Conservation (phyloP, 2,888 invertebrate species). For the Ptilodon capucinus region DNA sequence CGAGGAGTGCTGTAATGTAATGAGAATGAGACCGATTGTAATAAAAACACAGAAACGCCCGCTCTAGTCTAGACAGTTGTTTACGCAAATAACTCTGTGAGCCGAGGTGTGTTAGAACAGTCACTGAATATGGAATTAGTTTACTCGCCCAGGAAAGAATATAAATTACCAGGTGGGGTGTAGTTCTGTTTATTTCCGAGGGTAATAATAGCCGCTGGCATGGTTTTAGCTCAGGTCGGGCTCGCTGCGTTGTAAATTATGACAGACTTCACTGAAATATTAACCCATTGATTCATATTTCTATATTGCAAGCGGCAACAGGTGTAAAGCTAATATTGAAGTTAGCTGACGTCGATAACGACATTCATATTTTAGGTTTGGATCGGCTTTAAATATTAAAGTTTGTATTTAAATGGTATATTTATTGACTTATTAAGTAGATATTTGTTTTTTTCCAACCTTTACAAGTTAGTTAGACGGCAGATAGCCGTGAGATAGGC, state of each 20-base stretch:
- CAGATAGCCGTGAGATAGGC: no score
- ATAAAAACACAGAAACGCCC: conserved; percentile 23
- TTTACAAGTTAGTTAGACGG: no score
- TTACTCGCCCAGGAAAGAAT: conserved; percentile 35
- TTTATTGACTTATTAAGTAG: no score
- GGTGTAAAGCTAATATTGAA: conserved; percentile 27
- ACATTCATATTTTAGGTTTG: no score
- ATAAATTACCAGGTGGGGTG: conserved; percentile 38
- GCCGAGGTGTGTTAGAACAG: conserved; percentile 13
- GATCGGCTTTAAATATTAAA: no score
- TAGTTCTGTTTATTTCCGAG: conserved; percentile 51
- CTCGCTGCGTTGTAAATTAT: conserved; percentile 48
- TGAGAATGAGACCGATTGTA: conserved; percentile 25
- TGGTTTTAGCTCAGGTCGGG: conserved; percentile 42
- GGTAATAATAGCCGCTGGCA: conserved; percentile 51
- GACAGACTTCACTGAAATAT: conserved; percentile 52
- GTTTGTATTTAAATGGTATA: no score
- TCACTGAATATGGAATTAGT: conserved; percentile 34
- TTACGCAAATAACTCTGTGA: conserved; percentile 22
- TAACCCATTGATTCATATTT: conserved; percentile 36
- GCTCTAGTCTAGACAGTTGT: conserved; percentile 28
- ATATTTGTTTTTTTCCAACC: no score
- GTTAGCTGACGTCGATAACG: not conserved
- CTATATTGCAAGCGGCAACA: conserved; percentile 42
- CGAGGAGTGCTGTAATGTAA: conserved; percentile 17